Conservation (phyloP, 2,797 vertebrate species). For the Anguilla marmorata region DNA sequence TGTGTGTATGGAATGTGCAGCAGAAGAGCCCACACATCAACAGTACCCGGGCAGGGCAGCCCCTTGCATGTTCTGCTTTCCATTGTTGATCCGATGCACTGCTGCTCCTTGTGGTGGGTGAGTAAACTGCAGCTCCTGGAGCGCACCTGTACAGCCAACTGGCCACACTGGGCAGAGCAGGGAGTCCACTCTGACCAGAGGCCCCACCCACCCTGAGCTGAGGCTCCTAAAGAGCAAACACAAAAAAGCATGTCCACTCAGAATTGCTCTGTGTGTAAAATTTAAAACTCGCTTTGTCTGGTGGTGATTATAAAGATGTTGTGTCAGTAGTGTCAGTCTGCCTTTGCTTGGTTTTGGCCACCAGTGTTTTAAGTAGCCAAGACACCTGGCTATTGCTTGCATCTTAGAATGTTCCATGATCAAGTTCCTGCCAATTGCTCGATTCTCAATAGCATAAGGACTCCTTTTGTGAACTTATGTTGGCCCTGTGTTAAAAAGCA, state of each 20-base stretch:
- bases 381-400: background rate
- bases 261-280: background rate
- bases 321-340: background rate
- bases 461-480: background rate
- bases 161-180: conserved; percentile 84
- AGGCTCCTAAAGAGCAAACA: conserved; percentile 35
- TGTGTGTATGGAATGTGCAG: too few species aligned
- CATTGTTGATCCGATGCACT: conserved; percentile 80
- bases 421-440: background rate
- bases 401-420: background rate
- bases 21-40: conserved; percentile 16
- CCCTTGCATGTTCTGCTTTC: conserved; percentile 82
- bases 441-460: background rate
- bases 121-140: conserved; percentile 79
- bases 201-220: conserved; percentile 72
- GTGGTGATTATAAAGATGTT: background rate
- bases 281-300: background rate
- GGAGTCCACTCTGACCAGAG: conserved; percentile 88
- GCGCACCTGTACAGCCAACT: conserved; percentile 80
- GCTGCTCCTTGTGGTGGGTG: conserved; percentile 56
- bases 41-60: conserved; percentile 74
- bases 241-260: background rate
- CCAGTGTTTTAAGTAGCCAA: background rate
- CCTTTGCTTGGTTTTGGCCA: background rate
- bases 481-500: background rate